Conservation (phyloP, 2,888 invertebrate genomes). For the Uloborus plumipes region DNA sequence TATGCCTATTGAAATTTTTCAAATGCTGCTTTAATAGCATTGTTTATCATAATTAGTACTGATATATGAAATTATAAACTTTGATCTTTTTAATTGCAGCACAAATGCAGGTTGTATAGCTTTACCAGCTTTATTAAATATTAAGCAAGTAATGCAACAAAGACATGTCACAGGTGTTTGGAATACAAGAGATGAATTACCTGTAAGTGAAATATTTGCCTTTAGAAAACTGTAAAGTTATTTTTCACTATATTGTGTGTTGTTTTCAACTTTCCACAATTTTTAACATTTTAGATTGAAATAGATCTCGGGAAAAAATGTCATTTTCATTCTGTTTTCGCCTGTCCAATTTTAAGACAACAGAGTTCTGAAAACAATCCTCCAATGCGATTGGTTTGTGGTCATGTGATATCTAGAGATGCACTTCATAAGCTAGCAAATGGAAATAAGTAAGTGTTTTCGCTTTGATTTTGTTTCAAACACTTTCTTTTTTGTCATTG, state of each 20-base stretch:
- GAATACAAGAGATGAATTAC: slow-evolving; percentile 93
- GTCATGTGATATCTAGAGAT: slow-evolving; percentile 97
- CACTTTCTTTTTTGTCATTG: background rate
- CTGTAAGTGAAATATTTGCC: slow-evolving; percentile 76
- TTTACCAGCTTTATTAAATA: slow-evolving; percentile 92
- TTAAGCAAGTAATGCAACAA: slow-evolving; percentile 91
- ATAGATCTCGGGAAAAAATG: slow-evolving; percentile 92
- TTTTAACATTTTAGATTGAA: slow-evolving; percentile 81
- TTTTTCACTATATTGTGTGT: background rate
- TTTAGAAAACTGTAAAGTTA: too few species aligned
- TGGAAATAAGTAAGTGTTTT: slow-evolving; percentile 84
- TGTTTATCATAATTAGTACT: too few species aligned
- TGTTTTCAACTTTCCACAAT: background rate
- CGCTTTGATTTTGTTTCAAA: background rate
- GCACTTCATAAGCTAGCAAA: slow-evolving; percentile 94
- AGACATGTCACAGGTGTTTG: slow-evolving; percentile 92
- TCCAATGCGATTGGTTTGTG: slow-evolving; percentile 96
- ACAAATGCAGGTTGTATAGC: slow-evolving; percentile 94
- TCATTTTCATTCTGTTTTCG: slow-evolving; percentile 97
- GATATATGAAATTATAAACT: too few species aligned
- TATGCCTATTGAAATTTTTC: too few species aligned
- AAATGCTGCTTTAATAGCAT: too few species aligned
- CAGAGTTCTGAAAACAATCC: slow-evolving; percentile 97
- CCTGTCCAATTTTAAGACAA: slow-evolving; percentile 97
- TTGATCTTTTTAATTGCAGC: slow-evolving; percentile 72